A percentile compares a stretch with the other conserved stretches of the same genome.
Evolutionary conservation across 2,113 vertebrate species (phyloP).

Genomic region (Cephalopholis sonnerati): DNA sequence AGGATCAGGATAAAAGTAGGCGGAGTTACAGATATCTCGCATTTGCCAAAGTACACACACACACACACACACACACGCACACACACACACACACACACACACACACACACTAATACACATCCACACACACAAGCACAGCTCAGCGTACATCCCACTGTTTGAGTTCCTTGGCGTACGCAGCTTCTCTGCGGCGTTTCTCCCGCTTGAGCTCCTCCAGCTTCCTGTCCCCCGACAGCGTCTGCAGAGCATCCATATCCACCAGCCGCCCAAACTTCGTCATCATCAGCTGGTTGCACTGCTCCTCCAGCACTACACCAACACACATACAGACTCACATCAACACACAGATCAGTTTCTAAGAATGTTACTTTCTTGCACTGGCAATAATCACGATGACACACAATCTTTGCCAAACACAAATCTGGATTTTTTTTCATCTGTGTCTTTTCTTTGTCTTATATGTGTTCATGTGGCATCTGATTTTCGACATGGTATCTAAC

Average conservation of each 20-base stretch:
- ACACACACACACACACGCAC: too few species aligned
- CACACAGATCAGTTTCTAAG: neutral
- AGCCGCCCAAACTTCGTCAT: conserved; percentile 90
- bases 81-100: too few species aligned
- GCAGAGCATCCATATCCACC: conserved; percentile 91
- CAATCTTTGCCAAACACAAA: too few species aligned
- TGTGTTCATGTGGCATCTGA: neutral
- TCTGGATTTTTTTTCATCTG: too few species aligned
- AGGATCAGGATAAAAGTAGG: neutral
- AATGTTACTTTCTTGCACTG: neutral
- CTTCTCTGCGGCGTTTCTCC: conserved; percentile 84
- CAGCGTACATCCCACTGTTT: conserved; percentile 88
- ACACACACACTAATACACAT: neutral
- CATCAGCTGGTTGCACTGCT: conserved; percentile 88
- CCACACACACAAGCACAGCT: conserved; percentile 15
- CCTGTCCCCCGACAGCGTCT: conserved; percentile 86
- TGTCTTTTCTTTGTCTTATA: too few species aligned
- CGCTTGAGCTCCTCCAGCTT: conserved; percentile 89
- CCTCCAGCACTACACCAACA: conserved; percentile 84
- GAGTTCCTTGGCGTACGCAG: conserved; percentile 79
- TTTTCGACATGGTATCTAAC: neutral
- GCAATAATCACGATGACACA: too few species aligned
- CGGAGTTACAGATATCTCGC: neutral
- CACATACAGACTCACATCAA: conserved; percentile 24
- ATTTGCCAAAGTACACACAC: neutral